Evolutionary conservation across 1,140 invertebrate species (phyloP).

Genomic region (Drosophila mauritiana): DNA sequence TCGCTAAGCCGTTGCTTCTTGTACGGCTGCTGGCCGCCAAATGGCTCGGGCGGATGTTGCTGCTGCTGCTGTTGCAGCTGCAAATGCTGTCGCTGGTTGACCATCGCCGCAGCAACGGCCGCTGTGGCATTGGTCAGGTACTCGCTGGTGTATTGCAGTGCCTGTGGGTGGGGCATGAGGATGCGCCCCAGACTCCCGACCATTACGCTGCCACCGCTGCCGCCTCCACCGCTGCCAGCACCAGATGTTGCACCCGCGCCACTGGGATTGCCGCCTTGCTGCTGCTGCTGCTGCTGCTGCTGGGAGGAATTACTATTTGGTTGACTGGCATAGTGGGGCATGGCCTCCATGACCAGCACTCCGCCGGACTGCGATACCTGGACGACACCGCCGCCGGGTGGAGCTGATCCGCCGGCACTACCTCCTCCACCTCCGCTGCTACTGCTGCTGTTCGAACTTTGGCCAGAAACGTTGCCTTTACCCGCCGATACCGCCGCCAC

Average conservation of each 20-base stretch:
- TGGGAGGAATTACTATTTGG: slow-evolving; percentile 52
- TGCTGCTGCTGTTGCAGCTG: slow-evolving; percentile 56
- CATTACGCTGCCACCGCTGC: slow-evolving; percentile 46
- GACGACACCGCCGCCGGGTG: slow-evolving; percentile 49
- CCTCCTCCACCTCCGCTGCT: slow-evolving; percentile 1
- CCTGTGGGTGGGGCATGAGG: slow-evolving; percentile 49
- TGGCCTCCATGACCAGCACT: slow-evolving; percentile 71
- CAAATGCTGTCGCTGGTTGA: slow-evolving; percentile 49
- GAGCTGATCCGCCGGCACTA: slow-evolving; percentile 8
- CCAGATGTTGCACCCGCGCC: slow-evolving; percentile 12
- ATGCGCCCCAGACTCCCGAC: slow-evolving; percentile 55
- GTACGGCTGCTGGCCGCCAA: slow-evolving; percentile 87
- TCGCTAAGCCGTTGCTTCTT: slow-evolving; percentile 92
- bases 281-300: slow-evolving; percentile 45
- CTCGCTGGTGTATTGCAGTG: slow-evolving; percentile 70
- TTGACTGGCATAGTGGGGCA: slow-evolving; percentile 69
- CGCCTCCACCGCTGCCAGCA: slow-evolving; percentile 17
- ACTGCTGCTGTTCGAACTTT: slow-evolving; percentile 14
- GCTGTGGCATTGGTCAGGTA: slow-evolving; percentile 67
- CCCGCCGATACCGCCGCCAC: slow-evolving; percentile 29
- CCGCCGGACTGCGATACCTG: slow-evolving; percentile 64
- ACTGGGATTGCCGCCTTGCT: slow-evolving; percentile 18
- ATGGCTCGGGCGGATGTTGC: slow-evolving; percentile 70
- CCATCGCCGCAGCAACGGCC: slow-evolving; percentile 49
- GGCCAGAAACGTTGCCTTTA: slow-evolving; percentile 8